Conservation (phyloP, 2,888 invertebrate genomes). For the Zaprionus obscuricornis region DNA sequence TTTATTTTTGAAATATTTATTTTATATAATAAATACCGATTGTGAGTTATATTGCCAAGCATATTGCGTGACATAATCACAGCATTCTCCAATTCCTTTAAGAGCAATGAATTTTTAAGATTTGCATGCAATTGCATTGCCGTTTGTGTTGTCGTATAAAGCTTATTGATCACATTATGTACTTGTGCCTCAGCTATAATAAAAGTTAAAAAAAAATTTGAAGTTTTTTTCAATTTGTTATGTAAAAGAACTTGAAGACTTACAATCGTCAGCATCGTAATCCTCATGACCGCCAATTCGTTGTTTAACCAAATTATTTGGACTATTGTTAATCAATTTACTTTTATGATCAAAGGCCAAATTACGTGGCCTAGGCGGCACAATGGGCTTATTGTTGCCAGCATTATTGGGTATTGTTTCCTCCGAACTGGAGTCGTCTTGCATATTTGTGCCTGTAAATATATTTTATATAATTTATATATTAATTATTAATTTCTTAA, state of each 20-base stretch:
- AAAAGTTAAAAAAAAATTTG: not conserved
- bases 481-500: not conserved
- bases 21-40: slow-evolving; percentile 59
- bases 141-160: slow-evolving; percentile 83
- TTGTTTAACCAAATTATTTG: slow-evolving; percentile 66
- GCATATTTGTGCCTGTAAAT: slow-evolving; percentile 74
- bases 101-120: slow-evolving; percentile 82
- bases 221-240: not conserved
- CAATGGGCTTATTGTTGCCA: slow-evolving; percentile 85
- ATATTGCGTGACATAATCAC: slow-evolving; percentile 84
- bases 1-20: not conserved
- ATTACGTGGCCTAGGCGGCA: slow-evolving; percentile 87
- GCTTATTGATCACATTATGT: slow-evolving; percentile 86
- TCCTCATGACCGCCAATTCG: slow-evolving; percentile 71
- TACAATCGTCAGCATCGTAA: slow-evolving; percentile 79
- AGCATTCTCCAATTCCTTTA: slow-evolving; percentile 84
- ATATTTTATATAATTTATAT: not conserved
- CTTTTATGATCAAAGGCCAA: slow-evolving; percentile 86
- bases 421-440: slow-evolving; percentile 93
- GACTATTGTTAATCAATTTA: slow-evolving; percentile 70
- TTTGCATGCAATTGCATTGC: slow-evolving; percentile 83
- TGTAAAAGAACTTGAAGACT: slow-evolving; percentile 41
- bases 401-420: slow-evolving; percentile 84
- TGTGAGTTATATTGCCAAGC: slow-evolving; percentile 83
- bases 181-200: slow-evolving; percentile 86